These are phyloP conservation scores for Drosophila cracens DNA, from an alignment of 2,888 invertebrate genomes.

Conservation along the genomic window DNA sequence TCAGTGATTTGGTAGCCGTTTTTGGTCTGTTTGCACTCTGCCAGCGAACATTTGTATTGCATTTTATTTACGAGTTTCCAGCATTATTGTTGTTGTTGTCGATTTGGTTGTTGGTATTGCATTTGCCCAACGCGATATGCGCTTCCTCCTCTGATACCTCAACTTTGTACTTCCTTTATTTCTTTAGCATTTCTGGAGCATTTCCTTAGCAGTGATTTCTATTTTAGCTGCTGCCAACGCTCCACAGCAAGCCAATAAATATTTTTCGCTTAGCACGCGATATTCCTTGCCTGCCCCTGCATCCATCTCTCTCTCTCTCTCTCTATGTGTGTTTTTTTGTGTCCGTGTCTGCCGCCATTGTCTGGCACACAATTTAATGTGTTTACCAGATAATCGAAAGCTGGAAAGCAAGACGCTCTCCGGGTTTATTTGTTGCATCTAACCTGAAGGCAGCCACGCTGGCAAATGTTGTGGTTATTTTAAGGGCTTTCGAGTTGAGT, in stretches of 20 bases:
- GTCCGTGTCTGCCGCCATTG: constrained; percentile 60
- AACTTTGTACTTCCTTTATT: constrained; percentile 79
- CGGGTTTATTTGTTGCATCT: constrained; percentile 61
- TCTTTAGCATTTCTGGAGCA: constrained; percentile 62
- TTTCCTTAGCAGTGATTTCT: constrained; percentile 67
- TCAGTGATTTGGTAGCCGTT: constrained; percentile 60
- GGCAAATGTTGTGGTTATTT: constrained; percentile 10
- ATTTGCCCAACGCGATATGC: constrained; percentile 72
- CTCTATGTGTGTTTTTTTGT: constrained; percentile 10
- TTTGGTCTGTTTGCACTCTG: constrained; percentile 60
- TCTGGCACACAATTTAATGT: constrained; percentile 78
- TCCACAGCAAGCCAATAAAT: constrained; percentile 67
- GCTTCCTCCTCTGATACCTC: constrained; percentile 77
- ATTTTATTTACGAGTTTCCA: constrained; percentile 71
- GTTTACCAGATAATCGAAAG: constrained; percentile 78
- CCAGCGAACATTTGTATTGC: constrained; percentile 70
- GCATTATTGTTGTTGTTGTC: constrained; percentile 26
- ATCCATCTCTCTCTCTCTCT: too few relatives aligned
- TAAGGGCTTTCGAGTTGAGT: constrained; percentile 4
- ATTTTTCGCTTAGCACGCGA: constrained; percentile 72
- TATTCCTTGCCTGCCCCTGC: constrained; percentile 21
- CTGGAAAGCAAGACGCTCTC: constrained; percentile 60
- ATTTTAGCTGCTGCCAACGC: constrained; percentile 69
- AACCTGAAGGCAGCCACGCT: constrained; percentile 7
- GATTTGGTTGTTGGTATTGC: constrained; percentile 35